Evolutionary conservation across 2,113 vertebrate genomes (phyloP), one percentile per base, ranked within the genome.

Genomic region (Nerophis ophidion): DNA sequence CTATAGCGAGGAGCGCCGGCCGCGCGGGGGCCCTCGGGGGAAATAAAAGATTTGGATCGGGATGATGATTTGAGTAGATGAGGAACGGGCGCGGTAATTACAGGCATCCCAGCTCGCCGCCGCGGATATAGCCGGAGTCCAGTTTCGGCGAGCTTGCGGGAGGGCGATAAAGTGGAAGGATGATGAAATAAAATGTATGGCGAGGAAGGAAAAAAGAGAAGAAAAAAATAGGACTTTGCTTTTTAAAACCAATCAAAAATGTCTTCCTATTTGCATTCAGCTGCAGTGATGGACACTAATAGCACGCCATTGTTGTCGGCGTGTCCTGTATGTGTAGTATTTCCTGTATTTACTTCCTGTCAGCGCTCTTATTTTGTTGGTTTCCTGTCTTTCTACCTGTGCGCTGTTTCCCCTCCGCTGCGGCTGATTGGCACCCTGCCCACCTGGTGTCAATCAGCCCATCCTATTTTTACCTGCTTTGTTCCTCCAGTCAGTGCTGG

Each of bases 51-150:
- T 88, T 84, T 57, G 82, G 83, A 85, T 85, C 81, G 60, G 68
- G 65, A 77, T 85, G 86, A 88, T 86, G 86, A 88, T 86, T 86
- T 88, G 84, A 85, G 81, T 81, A 85, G 84, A 82, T 82, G 82
- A 80, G 76, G 82, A 84, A 83, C 72, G 26, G 26, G 80, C 55
- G 76, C 63, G 53, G 84, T 86, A 88, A 88, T 88, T 88, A 88
- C 84, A 84, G 80, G 66, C 84, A 86, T 86, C 86, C 82, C 81
- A 81, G 84, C 82, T 86, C 86, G 71, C 79, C 67, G 81, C 77
- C 71, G 82, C 72, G 73, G 85, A 84, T 84, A 76, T 60, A 35
- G 70, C 77, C 8, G 61, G 46, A 51, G 76, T 79, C 72, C 71
- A 42, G 54, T 56, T 56, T 56, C 53, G 36, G 7, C 15, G 69